Evolutionary conservation across 2,797 vertebrate species (phyloP).

Genomic region (Gallinago nigripennis): DNA sequence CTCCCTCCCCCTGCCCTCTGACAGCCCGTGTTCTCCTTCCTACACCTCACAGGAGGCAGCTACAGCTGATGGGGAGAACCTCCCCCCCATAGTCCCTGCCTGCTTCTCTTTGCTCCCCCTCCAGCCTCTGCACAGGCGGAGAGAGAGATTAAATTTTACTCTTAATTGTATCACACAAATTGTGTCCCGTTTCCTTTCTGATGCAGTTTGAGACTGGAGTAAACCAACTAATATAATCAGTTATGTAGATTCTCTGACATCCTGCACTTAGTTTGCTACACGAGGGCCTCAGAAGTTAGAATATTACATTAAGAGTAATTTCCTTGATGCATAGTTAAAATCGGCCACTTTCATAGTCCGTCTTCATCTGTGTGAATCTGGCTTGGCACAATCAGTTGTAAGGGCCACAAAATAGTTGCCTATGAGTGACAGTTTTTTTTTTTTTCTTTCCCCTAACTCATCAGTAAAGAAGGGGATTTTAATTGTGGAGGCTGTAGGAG

Average conservation of each 20-base stretch:
- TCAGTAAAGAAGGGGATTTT: neutral
- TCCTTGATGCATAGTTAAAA: neutral
- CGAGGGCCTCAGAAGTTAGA: neutral
- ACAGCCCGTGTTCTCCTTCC: neutral
- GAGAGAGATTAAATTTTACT: neutral
- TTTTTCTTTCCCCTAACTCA: neutral
- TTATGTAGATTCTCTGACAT: neutral
- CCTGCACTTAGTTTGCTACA: neutral
- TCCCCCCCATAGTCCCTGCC: neutral
- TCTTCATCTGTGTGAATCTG: neutral
- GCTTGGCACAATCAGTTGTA: neutral
- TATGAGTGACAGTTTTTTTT: neutral
- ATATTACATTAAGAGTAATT: neutral
- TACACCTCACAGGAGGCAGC: neutral
- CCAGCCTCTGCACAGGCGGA: rapidly evolving
- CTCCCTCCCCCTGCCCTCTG: neutral
- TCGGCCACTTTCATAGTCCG: neutral
- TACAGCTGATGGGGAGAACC: neutral
- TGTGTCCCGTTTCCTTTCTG: neutral
- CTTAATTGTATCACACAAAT: neutral
- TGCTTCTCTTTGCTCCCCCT: neutral
- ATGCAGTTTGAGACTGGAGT: neutral
- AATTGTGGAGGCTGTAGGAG: neutral
- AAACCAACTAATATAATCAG: neutral
- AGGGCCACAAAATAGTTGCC: neutral